phyloP scores from a whole-genome alignment of 2,888 invertebrate species.

The Orchestes rusci region DNA sequence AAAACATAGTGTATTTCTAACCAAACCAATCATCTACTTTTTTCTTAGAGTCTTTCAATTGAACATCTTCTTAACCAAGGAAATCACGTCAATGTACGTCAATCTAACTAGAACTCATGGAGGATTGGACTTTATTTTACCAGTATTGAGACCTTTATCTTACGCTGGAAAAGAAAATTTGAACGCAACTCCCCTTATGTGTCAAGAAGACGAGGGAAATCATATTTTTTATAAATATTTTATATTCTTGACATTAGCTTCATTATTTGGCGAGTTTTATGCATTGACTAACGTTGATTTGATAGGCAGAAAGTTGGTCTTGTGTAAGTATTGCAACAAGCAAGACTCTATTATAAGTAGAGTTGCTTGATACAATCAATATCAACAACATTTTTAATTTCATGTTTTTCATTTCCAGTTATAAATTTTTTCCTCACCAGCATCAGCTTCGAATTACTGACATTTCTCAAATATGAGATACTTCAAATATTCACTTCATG shows the following conservation, averaged over 20 bases:
- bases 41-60: constrained; percentile 20
- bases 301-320: constrained; percentile 28
- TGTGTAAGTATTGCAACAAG: constrained; percentile 30
- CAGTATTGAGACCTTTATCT: constrained; percentile 5
- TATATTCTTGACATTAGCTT: constrained; percentile 26
- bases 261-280: constrained; percentile 29
- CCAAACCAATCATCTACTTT: too few species aligned
- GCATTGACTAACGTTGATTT: constrained; percentile 28
- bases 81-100: too few species aligned
- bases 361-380: too few species aligned
- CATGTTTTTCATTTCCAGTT: too few species aligned
- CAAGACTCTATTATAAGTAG: too few species aligned
- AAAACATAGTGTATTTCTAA: too few species aligned
- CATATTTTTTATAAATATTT: constrained; percentile 25
- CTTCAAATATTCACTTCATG: constrained; percentile 14
- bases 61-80: constrained; percentile 26
- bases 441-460: constrained; percentile 4
- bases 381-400: too few species aligned
- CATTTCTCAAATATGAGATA: constrained; percentile 9
- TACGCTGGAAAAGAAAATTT: background rate
- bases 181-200: constrained; percentile 13
- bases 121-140: constrained; percentile 15
- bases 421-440: constrained; percentile 5
- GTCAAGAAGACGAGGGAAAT: constrained; percentile 16
- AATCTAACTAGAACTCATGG: too few species aligned